A percentile compares a stretch with the other conserved stretches of the same genome.
Conservation (phyloP, 1,140 invertebrate genomes). For the Heliconius nattereri region DNA sequence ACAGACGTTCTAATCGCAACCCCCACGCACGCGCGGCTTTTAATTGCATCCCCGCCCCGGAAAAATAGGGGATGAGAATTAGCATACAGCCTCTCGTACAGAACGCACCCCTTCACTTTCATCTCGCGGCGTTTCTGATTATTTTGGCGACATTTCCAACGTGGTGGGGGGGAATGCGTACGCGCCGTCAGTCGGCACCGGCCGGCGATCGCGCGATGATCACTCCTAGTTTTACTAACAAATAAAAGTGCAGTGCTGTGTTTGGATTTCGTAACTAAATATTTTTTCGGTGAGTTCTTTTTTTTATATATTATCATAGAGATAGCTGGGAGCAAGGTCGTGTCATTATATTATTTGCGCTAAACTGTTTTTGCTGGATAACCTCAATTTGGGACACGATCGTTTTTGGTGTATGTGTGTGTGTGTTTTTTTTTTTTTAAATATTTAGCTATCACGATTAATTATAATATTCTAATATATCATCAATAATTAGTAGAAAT, state of each 20-base stretch:
- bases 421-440: slow-evolving; percentile 22
- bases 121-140: slow-evolving; percentile 57
- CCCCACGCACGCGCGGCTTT: slow-evolving; percentile 78
- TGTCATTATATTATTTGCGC: slow-evolving; percentile 79
- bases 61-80: slow-evolving; percentile 77
- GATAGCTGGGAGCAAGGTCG: slow-evolving; percentile 79
- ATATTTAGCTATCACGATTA: background rate
- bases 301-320: slow-evolving; percentile 52
- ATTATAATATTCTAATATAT: background rate
- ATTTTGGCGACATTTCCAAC: slow-evolving; percentile 62
- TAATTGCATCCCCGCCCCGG: slow-evolving; percentile 77
- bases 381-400: slow-evolving; percentile 72
- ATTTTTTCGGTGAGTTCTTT: slow-evolving; percentile 18
- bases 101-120: slow-evolving; percentile 73
- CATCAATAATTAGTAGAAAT: background rate
- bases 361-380: slow-evolving; percentile 75
- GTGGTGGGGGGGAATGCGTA: slow-evolving; percentile 57
- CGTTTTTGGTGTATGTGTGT: slow-evolving; percentile 32
- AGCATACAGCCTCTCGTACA: slow-evolving; percentile 73
- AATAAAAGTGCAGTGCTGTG: slow-evolving; percentile 61
- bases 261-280: slow-evolving; percentile 48
- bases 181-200: slow-evolving; percentile 72
- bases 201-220: slow-evolving; percentile 73
- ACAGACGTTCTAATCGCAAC: slow-evolving; percentile 76
- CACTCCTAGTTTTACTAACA: slow-evolving; percentile 32